Base-by-base conservation (phyloP, 1,140 invertebrate species). In the Drosophila repletoides region DNA sequence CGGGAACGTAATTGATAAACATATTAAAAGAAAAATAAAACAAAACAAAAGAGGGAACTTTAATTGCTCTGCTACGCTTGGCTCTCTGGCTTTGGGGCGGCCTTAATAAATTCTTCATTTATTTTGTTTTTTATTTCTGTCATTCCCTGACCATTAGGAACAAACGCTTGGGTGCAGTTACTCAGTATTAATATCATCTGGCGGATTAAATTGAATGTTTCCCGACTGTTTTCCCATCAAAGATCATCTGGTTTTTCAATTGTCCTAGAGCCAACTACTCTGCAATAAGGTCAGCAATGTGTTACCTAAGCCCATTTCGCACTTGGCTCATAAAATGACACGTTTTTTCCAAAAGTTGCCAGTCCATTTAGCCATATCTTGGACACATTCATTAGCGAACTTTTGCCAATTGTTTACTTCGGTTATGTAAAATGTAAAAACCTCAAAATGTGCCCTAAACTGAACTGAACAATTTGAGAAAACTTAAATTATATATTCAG, bases 1-100 rank as follows among this genome's bases (percentile, higher is more conserved):
- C 49, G 41, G 33, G 59, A 31, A 70, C 74, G 65, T 79, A 86
- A 84, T 84, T 79, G 83, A 84, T 83, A 84, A 86, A 72, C 43
- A 65, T 66, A 67, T 66, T 58, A 49, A 52, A 56, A 61, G 29
- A 36, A 28, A 55, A 26, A 51, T 55, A 65, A 66, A 53, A 49
- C 40, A 43, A 34, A 64, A 49, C 41, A 51, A 40, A 34, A 29
- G 14, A 17, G 28, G 28, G 5, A 24, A 65, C 17, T 28, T 43
- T 17, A 24, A 38, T 49, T 48, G 19, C 34, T 22, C 9, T 17
- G 6, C 3, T 28, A 9, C 9, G 40, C 5, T 22, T 22, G 38
- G 1, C 51, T 21, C 21, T 19, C 15, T 40, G 10, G 15, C 5
- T 21, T 22, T 9, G 24, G 24, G 56, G 45, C 34, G 48, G 59